Evolutionary conservation across 37 sponge, comb jelly and placozoan species (phyloP), one percentile per base, ranked within the genome.

Genomic region (Bolinopsis microptera): DNA sequence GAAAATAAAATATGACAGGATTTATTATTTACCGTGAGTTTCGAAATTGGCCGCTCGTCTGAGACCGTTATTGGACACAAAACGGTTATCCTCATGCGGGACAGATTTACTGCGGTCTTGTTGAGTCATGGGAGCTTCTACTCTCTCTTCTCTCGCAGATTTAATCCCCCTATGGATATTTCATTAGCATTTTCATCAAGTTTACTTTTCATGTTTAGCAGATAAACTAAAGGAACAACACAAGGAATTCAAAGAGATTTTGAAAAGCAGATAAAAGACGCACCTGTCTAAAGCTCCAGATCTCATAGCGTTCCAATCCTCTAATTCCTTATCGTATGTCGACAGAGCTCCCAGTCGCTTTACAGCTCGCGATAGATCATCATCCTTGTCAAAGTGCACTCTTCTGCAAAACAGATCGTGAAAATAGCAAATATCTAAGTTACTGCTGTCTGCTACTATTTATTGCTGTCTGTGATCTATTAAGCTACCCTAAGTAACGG

Each of bases 301-400:
- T 86, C 61, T 38, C 61, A 38, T 86, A n/a, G 24, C 23, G 36
- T 86, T 86, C 90, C 90, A 86, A 22, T 86, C 61, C 38, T 86
- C 90, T 86, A 86, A 23, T 34, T 86, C 90, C 41, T 40, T 86
- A 27, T 86, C 90, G 36, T 86, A 86, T 0, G 90, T n/a, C 25
- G 61, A 41, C 5, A 86, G 90, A n/a, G 41, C 61, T 22, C 39
- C 90, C 13, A 86, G 35, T 39, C 90, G 16, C 61, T 86, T 86
- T 2, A 86, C 90, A n/a, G 90, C 90, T 41, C 61, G 90, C 9
- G 90, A 86, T 41, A 86, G 30, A 33, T 86, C 90, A 25, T 86
- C 90, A 86, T 86, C 90, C 26, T 41, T 41, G 1, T 40, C 90
- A 86, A 86, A 86, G 0, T 34, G 23, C 2, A 86, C 90, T 41